Evolutionary conservation across 1,140 invertebrate genomes (phyloP), one percentile per base, ranked within the genome.

Genomic region (Colletes latitarsis): DNA sequence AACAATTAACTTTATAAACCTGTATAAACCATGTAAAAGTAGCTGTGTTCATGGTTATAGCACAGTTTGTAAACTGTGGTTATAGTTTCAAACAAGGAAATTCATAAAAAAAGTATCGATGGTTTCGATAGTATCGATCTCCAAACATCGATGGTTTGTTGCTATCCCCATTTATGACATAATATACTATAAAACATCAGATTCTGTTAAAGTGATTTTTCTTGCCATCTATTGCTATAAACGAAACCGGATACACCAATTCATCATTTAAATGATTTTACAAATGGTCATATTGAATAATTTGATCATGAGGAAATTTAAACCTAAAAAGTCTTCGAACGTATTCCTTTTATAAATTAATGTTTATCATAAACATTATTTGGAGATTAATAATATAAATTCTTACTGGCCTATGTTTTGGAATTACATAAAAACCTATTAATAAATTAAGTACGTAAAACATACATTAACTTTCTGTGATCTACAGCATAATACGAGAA

Each of bases 401-500:
- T 12, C 12, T 9, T 43, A 55, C 17, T 8, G 6, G 62, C 14
- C 4, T 49, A 69, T 60, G 19, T 6, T 62, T 52, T 52, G 9
- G 62, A 77, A 39, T 77, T 52, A 6, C 2, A 2, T 49, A 53
- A 43, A 70, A 70, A 60, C 46, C 15, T 70, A 73, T 52, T 14
- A 49, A 52, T 43, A 49, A 67, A 66, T 57, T 21, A 66, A 41
- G 73, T 81, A 68, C 4, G 55, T 75, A n/a, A 3, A 58, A 39
- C 39, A 39, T 62, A 21, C 21, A 62, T 62, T 62, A 43, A 62
- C 15, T 14, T 79, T 64, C 53, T 60, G 52, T 12, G 43, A 46
- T 8, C 43, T 46, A 46, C 9, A 46, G 43, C 43, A 46, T 46
- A 46, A 46, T 30, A 30, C 30, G 30, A 30, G 30, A 30, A 30